Evolutionary conservation across 1,140 invertebrate species (phyloP).

Genomic region (Formica exsecta): DNA sequence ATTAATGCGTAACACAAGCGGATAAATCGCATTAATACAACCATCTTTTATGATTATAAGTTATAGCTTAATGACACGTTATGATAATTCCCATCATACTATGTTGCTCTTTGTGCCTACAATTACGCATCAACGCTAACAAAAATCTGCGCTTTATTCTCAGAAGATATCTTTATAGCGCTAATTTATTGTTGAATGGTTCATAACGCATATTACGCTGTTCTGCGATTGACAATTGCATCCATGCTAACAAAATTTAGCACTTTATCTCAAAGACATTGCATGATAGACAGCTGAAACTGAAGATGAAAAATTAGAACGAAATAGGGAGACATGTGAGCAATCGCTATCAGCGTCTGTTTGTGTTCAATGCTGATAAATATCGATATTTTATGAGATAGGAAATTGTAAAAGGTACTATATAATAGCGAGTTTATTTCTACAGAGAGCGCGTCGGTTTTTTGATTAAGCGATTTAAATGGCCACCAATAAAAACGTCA

Average conservation of each 20-base stretch:
- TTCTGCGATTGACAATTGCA: background rate
- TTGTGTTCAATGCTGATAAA: slow-evolving; percentile 80
- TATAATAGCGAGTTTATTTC: slow-evolving; percentile 73
- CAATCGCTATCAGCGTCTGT: slow-evolving; percentile 52
- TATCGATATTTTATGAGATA: slow-evolving; percentile 77
- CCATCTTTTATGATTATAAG: slow-evolving; percentile 30
- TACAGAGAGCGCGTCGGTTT: slow-evolving; percentile 65
- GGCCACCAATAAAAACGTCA: slow-evolving; percentile 1
- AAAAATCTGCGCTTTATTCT: slow-evolving; percentile 9
- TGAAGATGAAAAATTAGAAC: slow-evolving; percentile 49
- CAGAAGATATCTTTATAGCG: slow-evolving; percentile 14
- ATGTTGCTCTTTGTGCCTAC: background rate
- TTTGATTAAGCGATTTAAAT: slow-evolving; percentile 9
- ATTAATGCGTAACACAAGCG: slow-evolving; percentile 18
- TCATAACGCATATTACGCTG: background rate
- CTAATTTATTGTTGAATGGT: slow-evolving; percentile 9
- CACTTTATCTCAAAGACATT: background rate
- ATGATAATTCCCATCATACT: background rate
- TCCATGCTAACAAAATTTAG: background rate
- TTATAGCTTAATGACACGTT: slow-evolving; percentile 30
- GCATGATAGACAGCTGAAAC: background rate
- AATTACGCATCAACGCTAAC: background rate
- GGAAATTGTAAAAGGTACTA: slow-evolving; percentile 71
- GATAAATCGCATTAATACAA: slow-evolving; percentile 24
- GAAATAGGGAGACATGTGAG: slow-evolving; percentile 44